These are phyloP conservation scores for Spilogale gracilis DNA, from an alignment of 2,113 vertebrate species.

Conservation along the genomic window DNA sequence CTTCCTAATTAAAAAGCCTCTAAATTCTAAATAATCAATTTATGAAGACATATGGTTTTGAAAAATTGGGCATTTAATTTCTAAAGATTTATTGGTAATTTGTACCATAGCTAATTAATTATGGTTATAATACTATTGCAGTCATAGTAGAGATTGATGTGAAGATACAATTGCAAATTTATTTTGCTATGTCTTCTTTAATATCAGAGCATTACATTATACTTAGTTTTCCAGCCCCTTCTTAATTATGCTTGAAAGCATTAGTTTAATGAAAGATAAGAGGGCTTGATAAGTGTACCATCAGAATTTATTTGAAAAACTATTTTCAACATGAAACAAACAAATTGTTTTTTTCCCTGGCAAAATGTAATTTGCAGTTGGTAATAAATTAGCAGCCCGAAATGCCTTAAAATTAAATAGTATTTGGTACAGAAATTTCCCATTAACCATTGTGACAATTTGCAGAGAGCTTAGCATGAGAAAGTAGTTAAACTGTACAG, in stretches of 20 bases:
- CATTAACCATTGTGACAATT: conserved; percentile 47
- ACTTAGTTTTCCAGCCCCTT: conserved; percentile 81
- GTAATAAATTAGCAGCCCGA: conserved; percentile 77
- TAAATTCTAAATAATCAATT: conserved; percentile 92
- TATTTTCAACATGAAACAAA: conserved; percentile 75
- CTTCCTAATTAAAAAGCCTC: conserved; percentile 91
- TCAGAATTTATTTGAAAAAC: conserved; percentile 78
- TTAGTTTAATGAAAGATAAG: conserved; percentile 86
- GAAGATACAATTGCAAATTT: conserved; percentile 84
- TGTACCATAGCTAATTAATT: conserved; percentile 88
- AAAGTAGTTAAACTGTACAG: conserved; percentile 70
- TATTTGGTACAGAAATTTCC: conserved; percentile 63
- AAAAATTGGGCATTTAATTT: conserved; percentile 91
- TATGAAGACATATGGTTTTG: conserved; percentile 88
- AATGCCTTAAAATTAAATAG: conserved; percentile 79
- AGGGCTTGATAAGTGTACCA: conserved; percentile 76
- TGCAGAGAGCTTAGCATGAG: conserved; percentile 55
- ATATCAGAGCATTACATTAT: conserved; percentile 79
- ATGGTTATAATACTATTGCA: conserved; percentile 85
- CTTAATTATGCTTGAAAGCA: conserved; percentile 83
- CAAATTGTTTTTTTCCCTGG: neutral
- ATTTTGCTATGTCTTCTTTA: conserved; percentile 84
- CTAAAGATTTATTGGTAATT: conserved; percentile 90
- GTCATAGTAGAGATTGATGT: conserved; percentile 85
- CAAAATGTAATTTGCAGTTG: conserved; percentile 77